Base-by-base conservation (phyloP, 2,797 vertebrate species). In the Cottoperca gobio region DNA sequence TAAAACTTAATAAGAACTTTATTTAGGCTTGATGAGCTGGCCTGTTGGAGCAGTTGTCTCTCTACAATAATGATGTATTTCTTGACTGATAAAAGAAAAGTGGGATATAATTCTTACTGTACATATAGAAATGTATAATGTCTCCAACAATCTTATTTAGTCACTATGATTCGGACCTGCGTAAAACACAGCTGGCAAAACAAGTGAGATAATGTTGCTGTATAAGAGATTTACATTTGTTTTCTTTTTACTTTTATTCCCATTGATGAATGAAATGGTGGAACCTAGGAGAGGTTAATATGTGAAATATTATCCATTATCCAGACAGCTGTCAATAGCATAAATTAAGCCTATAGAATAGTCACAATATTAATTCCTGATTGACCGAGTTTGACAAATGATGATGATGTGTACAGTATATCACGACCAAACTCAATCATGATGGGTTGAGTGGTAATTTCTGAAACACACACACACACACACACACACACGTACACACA, bases 221-320 rank as follows among this genome's bases (percentile, higher is more conserved):
- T 23, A n/a, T n/a, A n/a, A n/a, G n/a, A n/a, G n/a, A n/a, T n/a
- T n/a, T n/a, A n/a, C n/a, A n/a, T n/a, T n/a, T n/a, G n/a, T n/a
- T n/a, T n/a, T n/a, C n/a, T n/a, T n/a, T n/a, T n/a, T n/a, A n/a
- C 1, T 26, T 28, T 21, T 6, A 40, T 40, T 5, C 3, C n/a
- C 0, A 0, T 43, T 50, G 4, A 59, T 40, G 2, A 40, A 46
- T 69, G 8, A 31, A 70, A 59, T 13, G 11, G 1, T 63, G 23
- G 5, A 40, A 54, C 2, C 2, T 2, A 60, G 3, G 17, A 57
- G 35, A 52, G 21, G 4, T 79, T 33, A 59, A 40, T 0, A 45
- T 60, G 14, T 54, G 10, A 60, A 65, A 70, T 13, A 53, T 16
- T 53, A 35, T 35, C 7, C 11, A 19, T 55, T 70, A 46, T 42